Conservation (phyloP, 2,113 vertebrate species). For the Hypomesus transpacificus region DNA sequence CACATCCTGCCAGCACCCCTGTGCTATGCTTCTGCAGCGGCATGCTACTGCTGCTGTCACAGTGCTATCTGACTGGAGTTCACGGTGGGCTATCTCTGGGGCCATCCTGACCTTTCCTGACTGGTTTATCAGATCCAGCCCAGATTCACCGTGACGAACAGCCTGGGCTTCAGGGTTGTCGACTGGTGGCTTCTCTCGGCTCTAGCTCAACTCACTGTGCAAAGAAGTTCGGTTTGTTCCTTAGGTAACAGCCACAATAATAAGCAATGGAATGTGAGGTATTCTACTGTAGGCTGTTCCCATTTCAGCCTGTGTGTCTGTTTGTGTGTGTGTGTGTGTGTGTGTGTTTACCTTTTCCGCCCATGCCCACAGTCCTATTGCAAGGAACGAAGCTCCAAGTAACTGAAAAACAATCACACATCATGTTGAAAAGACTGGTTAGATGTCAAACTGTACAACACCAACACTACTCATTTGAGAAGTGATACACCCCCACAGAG, state of each 20-base stretch:
- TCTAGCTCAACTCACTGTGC: background rate
- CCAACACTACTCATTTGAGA: background rate
- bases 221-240: constrained; percentile 17
- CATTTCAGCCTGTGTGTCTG: background rate
- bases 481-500: too few relatives aligned
- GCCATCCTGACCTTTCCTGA: too few relatives aligned
- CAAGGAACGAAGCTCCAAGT: constrained; percentile 85
- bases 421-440: constrained; percentile 17
- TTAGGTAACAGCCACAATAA: constrained; percentile 23
- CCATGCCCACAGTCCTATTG: constrained; percentile 90
- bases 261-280: constrained; percentile 47
- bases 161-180: too few relatives aligned
- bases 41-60: too few relatives aligned
- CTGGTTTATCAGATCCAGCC: too few relatives aligned
- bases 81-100: too few relatives aligned
- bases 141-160: too few relatives aligned
- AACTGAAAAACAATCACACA: constrained; percentile 70
- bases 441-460: background rate
- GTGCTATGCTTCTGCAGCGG: too few relatives aligned
- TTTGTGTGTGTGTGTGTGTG: constrained; percentile 19
- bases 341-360: constrained; percentile 84
- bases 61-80: too few relatives aligned
- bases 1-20: too few relatives aligned
- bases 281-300: constrained; percentile 34
- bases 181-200: constrained; percentile 9